phyloP scores from a whole-genome alignment of 1,140 invertebrate species.

The Polypedilum pembai region DNA sequence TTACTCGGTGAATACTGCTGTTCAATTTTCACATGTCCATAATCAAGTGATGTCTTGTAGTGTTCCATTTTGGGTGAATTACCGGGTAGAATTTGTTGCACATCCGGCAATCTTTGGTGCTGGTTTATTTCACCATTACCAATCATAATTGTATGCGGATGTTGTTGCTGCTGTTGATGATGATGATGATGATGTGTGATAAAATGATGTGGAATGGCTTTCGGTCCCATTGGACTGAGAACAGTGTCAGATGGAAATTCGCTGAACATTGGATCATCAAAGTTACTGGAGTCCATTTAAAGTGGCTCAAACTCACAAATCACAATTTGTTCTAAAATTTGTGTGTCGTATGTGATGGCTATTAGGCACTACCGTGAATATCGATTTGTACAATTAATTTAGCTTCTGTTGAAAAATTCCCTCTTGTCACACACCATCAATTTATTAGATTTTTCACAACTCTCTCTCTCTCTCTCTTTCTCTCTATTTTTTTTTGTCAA shows the following conservation, averaged over 20 bases:
- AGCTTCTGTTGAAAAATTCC: too few relatives aligned
- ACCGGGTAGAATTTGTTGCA: slow-evolving; percentile 39
- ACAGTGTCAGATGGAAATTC: slow-evolving; percentile 49
- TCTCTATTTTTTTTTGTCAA: not conserved
- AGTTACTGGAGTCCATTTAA: slow-evolving; percentile 61
- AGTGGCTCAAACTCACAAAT: too few relatives aligned
- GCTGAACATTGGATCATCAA: slow-evolving; percentile 66
- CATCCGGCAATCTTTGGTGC: slow-evolving; percentile 39
- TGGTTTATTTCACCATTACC: slow-evolving; percentile 47
- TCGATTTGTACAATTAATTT: too few relatives aligned
- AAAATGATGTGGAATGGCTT: slow-evolving; percentile 41
- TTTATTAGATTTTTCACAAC: too few relatives aligned
- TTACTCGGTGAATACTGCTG: slow-evolving; percentile 37
- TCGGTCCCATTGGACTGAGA: slow-evolving; percentile 40
- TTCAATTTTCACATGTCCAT: slow-evolving; percentile 37
- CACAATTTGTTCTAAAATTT: too few relatives aligned
- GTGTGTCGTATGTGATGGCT: too few relatives aligned
- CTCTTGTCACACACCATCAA: too few relatives aligned
- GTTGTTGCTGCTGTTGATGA: slow-evolving; percentile 44
- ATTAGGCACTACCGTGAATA: too few relatives aligned
- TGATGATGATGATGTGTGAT: slow-evolving; percentile 40
- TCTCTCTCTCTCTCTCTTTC: not conserved
- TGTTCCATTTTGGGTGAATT: slow-evolving; percentile 38
- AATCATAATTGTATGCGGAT: slow-evolving; percentile 66
- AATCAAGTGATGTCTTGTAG: slow-evolving; percentile 34